Conservation (phyloP, 2,797 vertebrate genomes). For the Aythya fuligula region DNA sequence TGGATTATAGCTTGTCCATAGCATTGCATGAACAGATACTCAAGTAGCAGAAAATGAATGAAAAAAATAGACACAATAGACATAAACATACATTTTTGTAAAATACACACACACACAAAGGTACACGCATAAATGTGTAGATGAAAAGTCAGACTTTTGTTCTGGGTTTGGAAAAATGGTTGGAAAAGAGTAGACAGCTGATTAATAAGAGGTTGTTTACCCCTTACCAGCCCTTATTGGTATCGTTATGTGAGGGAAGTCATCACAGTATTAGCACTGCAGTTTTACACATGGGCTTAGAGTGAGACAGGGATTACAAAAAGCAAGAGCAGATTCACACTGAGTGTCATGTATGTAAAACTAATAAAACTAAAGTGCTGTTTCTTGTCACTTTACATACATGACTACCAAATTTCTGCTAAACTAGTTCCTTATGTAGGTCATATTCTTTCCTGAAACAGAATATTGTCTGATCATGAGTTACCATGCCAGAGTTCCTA, state of each 20-base stretch:
- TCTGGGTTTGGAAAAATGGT: not conserved
- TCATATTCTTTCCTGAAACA: not conserved
- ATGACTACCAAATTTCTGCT: not conserved
- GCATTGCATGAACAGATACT: not conserved
- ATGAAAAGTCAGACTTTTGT: not conserved
- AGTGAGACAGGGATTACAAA: not conserved
- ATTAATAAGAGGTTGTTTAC: not conserved
- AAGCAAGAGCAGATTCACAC: not conserved
- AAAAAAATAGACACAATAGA: not conserved
- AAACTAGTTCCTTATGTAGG: not conserved
- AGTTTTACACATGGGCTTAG: not conserved
- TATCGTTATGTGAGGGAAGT: not conserved
- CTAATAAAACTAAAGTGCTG: not conserved
- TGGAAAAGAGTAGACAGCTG: not conserved
- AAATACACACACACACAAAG: not conserved
- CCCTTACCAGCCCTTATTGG: not conserved
- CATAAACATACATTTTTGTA: not conserved
- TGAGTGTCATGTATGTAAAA: not conserved
- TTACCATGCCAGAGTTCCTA: not conserved
- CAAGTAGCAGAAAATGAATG: not conserved
- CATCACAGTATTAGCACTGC: not conserved
- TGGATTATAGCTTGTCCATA: not conserved
- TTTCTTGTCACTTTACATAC: not conserved
- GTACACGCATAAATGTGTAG: fast-evolving
- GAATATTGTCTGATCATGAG: not conserved